Percentiles rank a stretch among this genome's conserved stretches.
Conservation (phyloP, 2,113 vertebrate genomes). For the Toxotes jaculatrix region DNA sequence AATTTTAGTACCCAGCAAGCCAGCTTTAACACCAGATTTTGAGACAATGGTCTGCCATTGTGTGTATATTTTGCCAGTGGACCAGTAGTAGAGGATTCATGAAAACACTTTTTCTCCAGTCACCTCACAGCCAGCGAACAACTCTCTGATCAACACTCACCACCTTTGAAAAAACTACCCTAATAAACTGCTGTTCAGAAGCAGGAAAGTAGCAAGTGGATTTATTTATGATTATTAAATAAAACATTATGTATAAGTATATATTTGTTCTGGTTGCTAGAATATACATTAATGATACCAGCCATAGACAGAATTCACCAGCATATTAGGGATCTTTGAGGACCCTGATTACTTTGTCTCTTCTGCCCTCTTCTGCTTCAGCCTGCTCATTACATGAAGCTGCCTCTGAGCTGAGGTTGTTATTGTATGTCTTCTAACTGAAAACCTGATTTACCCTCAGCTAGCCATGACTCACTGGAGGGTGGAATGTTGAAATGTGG, state of each 20-base stretch:
- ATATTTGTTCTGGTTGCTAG: too few relatives aligned
- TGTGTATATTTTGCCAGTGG: background rate
- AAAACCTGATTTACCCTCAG: background rate
- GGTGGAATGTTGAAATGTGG: background rate
- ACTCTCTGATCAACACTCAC: too few relatives aligned
- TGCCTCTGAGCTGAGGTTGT: background rate
- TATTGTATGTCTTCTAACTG: background rate
- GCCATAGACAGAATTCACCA: background rate
- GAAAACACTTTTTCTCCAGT: background rate
- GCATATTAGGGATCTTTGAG: too few relatives aligned
- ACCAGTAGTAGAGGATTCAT: background rate
- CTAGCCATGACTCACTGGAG: background rate
- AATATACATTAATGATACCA: background rate
- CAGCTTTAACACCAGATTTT: background rate
- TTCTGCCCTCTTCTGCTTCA: constrained; percentile 67
- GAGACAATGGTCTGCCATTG: background rate
- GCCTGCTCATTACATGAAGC: constrained; percentile 47
- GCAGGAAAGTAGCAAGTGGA: too few relatives aligned
- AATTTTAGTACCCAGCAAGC: too few relatives aligned
- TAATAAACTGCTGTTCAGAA: background rate
- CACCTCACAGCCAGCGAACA: too few relatives aligned
- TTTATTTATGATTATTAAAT: too few relatives aligned
- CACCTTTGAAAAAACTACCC: too few relatives aligned
- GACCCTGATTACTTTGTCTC: constrained; percentile 28
- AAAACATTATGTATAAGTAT: too few relatives aligned